Evolutionary conservation across 1,140 invertebrate genomes (phyloP).

Genomic region (Macrobrachium rosenbergii): DNA sequence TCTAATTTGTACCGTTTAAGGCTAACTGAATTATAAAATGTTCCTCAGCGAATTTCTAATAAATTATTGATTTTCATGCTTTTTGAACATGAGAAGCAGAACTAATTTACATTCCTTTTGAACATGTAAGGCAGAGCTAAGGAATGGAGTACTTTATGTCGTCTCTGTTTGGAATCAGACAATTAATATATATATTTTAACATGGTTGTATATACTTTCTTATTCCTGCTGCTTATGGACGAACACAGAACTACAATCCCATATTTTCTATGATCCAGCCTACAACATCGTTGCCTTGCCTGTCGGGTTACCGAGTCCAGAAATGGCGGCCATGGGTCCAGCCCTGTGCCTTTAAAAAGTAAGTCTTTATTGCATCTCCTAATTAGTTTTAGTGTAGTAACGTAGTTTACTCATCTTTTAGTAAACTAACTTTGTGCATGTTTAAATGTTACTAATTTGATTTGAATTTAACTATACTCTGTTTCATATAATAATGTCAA

Average conservation of each 20-base stretch:
- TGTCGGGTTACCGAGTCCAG: slow-evolving; percentile 92
- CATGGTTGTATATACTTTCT: slow-evolving; percentile 70
- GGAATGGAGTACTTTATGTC: too few relatives aligned
- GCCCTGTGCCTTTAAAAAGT: slow-evolving; percentile 99
- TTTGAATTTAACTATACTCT: slow-evolving; percentile 30
- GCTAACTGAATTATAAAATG: too few relatives aligned
- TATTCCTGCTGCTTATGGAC: slow-evolving; percentile 53
- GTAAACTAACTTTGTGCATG: slow-evolving; percentile 38
- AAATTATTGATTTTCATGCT: too few relatives aligned
- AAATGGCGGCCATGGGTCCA: slow-evolving; percentile 84
- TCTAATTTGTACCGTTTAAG: too few relatives aligned
- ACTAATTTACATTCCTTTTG: too few relatives aligned
- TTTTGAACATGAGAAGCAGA: too few relatives aligned
- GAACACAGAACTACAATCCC: slow-evolving; percentile 62
- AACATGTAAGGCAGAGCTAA: too few relatives aligned
- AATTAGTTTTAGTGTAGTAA: background rate
- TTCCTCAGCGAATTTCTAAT: too few relatives aligned
- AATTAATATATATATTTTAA: slow-evolving; percentile 29
- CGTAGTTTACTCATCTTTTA: background rate
- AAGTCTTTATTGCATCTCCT: slow-evolving; percentile 67
- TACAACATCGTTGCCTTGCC: slow-evolving; percentile 98
- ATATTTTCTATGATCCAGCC: slow-evolving; percentile 76
- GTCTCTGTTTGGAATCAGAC: slow-evolving; percentile 1
- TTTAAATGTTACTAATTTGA: slow-evolving; percentile 49
- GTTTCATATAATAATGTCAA: slow-evolving; percentile 32